Conservation (phyloP, 2,888 invertebrate genomes). For the Eristalinus aeneus region DNA sequence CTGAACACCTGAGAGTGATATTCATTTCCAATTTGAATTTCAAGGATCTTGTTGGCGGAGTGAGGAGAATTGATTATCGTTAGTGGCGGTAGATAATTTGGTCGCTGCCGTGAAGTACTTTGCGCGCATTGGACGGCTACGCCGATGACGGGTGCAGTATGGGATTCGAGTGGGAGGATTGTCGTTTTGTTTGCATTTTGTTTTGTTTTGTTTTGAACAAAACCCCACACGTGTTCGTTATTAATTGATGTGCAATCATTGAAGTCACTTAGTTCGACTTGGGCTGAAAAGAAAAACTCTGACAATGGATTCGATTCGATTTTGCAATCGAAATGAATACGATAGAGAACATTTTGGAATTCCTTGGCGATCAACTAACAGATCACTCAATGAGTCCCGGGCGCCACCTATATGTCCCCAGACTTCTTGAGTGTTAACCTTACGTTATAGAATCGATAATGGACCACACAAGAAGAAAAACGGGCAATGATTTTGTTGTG, state of each 20-base stretch:
- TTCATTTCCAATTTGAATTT: conserved; percentile 47
- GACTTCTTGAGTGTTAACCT: no score
- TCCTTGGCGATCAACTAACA: no score
- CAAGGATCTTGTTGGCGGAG: conserved; percentile 63
- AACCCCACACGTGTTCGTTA: background rate
- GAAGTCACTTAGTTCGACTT: background rate
- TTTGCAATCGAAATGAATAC: no score
- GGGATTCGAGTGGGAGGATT: conserved; percentile 43
- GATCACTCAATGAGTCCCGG: no score
- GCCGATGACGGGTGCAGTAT: conserved; percentile 49
- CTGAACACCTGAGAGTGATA: conserved; percentile 59
- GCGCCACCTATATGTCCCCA: no score
- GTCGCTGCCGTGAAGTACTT: background rate
- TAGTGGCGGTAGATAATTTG: conserved; percentile 1
- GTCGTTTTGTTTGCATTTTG: conserved; percentile 15
- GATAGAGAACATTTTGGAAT: no score
- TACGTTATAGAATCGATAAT: no score
- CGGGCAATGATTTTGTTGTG: no score
- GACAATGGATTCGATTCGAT: background rate
- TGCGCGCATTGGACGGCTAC: background rate
- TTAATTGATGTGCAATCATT: background rate
- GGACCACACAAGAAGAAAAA: no score
- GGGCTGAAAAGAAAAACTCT: background rate
- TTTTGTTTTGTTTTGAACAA: background rate
- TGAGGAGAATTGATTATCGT: conserved; percentile 64